Percentiles rank a stretch among this genome's conserved stretches.
phyloP scores from a whole-genome alignment of 1,140 invertebrate species.

The Anastrepha ludens region DNA sequence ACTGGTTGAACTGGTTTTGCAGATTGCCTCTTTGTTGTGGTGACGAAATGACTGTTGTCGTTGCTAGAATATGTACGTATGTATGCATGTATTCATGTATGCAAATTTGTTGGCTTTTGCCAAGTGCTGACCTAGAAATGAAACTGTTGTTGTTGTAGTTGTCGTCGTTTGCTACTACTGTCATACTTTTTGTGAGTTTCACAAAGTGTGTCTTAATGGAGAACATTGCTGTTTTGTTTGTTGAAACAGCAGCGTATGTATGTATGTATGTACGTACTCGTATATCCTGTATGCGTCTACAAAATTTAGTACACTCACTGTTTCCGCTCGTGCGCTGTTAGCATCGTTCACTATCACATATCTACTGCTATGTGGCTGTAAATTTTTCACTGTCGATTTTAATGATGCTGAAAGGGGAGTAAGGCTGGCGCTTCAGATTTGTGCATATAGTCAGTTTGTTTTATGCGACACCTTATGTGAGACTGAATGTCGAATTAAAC shows the following conservation, averaged over 20 bases:
- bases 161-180: background rate
- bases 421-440: too few species aligned
- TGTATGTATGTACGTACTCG: background rate
- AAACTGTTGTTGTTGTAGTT: background rate
- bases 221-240: background rate
- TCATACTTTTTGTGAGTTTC: background rate
- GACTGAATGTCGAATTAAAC: background rate
- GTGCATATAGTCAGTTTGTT: too few species aligned
- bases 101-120: background rate
- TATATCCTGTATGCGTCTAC: background rate
- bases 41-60: background rate
- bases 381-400: too few species aligned
- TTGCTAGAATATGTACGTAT: background rate
- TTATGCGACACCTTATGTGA: background rate
- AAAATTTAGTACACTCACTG: conserved; percentile 13
- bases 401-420: too few species aligned
- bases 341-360: background rate
- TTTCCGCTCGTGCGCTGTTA: background rate
- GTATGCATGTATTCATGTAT: background rate
- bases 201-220: conserved; percentile 3
- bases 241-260: background rate
- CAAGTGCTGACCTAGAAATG: conserved; percentile 18
- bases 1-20: background rate
- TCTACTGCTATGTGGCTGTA: too few species aligned
- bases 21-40: conserved; percentile 7